Evolutionary conservation across 2,888 invertebrate genomes (phyloP), one percentile per base, ranked within the genome.

Genomic region (Cosmopolites sordidus): DNA sequence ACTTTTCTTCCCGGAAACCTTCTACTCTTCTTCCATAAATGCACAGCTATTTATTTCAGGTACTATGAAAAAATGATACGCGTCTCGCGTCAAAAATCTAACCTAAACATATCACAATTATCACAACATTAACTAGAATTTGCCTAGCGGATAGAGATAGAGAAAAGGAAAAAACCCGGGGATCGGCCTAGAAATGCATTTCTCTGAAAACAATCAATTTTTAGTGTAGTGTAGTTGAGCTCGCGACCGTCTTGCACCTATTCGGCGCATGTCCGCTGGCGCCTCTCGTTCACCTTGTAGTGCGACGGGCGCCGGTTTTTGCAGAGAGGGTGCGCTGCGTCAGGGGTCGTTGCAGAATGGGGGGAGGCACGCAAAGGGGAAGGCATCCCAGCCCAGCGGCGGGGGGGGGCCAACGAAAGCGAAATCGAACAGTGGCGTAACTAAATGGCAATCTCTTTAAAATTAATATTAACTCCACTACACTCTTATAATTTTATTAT

Each of bases 51-150:
- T 22, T 22, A 55, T 60, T 59, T 66, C 66, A 66, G 66, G 66
- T 67, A 67, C 66, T 56, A 58, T 54, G 56, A 22, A 3, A 33
- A 56, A 62, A 64, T 60, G 63, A 62, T 59, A 56, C 59, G 58
- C 59, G 57, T 56, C 50, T 56, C 22, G 58, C 62, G 61, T 62
- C 60, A 56, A 58, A 51, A 56, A 60, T 62, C 64, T 66, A 66
- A 63, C 61, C 68, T 68, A 67, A 61, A 66, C 67, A 63, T 68
- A 68, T 68, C 68, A 68, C 68, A 68, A 65, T 58, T 68, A 68
- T 68, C 68, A 68, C 68, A 67, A 67, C 67, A 67, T 66, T 64
- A 65, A 67, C 62, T 62, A 60, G 58, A 53, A 43, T 57, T 60
- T 52, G 56, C 62, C 22, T 22, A 22, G 22, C 22, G 22, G 22